A percentile compares a stretch with the other conserved stretches of the same genome.
Conservation (phyloP, 92 coral and sea anemone genomes). For the Phenganax subtilis region DNA sequence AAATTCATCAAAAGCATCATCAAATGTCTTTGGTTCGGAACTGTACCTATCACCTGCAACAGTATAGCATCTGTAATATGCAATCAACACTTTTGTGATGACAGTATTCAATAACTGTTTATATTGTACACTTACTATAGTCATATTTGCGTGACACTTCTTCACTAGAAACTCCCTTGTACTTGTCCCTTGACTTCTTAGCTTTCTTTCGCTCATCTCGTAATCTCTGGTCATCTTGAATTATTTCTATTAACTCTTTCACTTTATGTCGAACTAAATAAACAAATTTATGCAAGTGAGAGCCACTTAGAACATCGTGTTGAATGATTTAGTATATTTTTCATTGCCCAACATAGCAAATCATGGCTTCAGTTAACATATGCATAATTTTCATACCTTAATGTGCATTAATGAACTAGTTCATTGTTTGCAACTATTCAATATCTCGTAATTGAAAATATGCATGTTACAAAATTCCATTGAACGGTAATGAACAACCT, state of each 20-base stretch:
- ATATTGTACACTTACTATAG: conserved; percentile 62
- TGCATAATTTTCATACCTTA: too few relatives aligned
- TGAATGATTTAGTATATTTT: neutral
- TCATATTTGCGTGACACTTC: conserved; percentile 55
- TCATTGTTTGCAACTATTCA: neutral
- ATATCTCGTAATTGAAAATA: neutral
- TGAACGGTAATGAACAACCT: neutral
- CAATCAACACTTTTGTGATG: neutral
- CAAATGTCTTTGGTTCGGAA: conserved; percentile 53
- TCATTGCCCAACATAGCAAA: too few relatives aligned
- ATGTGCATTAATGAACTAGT: neutral
- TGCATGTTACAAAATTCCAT: neutral
- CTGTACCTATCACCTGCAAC: conserved; percentile 76
- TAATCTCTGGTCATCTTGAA: conserved; percentile 90
- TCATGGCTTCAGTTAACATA: too few relatives aligned
- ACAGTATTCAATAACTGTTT: neutral
- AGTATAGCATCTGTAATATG: neutral
- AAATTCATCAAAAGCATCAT: conserved; percentile 91
- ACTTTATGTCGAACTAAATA: conserved; percentile 92
- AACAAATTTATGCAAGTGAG: neutral
- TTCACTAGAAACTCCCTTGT: conserved; percentile 79
- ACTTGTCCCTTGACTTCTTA: conserved; percentile 89
- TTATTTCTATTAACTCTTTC: conserved; percentile 77
- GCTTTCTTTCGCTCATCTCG: conserved; percentile 83
- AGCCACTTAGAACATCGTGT: neutral